Conservation (phyloP, 2,888 invertebrate genomes). For the Netelia melanura region DNA sequence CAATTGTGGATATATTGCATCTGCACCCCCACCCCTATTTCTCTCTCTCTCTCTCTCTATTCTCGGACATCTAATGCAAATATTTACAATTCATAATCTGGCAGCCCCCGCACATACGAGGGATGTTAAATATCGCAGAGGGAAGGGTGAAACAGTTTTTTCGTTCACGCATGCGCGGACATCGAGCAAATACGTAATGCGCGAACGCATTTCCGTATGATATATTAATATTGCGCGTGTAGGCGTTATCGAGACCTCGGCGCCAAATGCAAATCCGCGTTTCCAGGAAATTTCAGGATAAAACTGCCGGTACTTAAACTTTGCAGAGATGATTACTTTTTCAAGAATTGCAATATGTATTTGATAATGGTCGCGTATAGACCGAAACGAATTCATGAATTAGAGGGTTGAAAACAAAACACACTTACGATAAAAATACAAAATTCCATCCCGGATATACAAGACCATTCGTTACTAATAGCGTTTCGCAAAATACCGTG, state of each 20-base stretch:
- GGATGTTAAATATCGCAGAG: no score
- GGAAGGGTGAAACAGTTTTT: no score
- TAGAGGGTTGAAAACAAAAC: neutral
- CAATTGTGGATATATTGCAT: constrained; percentile 20
- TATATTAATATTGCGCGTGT: no score
- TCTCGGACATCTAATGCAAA: no score
- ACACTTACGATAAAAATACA: constrained; percentile 75
- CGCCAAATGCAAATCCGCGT: neutral
- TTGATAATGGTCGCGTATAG: neutral
- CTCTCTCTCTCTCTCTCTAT: neutral
- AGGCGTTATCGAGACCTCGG: no score
- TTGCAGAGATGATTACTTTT: neutral
- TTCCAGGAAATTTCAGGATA: constrained; percentile 18
- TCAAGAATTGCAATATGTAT: neutral
- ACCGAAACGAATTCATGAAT: neutral
- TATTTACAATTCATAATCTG: no score
- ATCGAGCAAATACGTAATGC: no score
- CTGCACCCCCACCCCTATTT: neutral
- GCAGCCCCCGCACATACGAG: no score
- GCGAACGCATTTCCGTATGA: no score
- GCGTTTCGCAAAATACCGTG: constrained; percentile 12
- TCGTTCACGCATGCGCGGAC: no score
- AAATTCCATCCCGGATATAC: constrained; percentile 63
- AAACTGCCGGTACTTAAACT: neutral
- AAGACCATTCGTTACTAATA: constrained; percentile 35